phyloP scores from a whole-genome alignment of 1,140 invertebrate species.

The Condylostylus longicornis region DNA sequence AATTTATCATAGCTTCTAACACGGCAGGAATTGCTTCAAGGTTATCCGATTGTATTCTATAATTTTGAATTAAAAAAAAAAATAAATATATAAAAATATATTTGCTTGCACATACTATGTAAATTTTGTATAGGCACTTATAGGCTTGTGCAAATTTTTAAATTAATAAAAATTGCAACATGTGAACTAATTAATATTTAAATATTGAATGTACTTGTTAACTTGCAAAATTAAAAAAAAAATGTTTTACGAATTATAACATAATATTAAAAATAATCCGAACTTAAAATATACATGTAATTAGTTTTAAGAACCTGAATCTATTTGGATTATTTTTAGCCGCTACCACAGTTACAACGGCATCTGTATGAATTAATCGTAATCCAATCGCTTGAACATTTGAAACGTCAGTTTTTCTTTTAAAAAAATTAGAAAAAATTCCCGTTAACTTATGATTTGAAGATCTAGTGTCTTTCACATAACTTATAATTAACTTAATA shows the following conservation, averaged over 20 bases:
- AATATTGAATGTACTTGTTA: no score
- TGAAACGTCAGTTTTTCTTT: slow-evolving; percentile 16
- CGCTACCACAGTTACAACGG: slow-evolving; percentile 22
- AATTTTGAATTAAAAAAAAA: no score
- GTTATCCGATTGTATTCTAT: slow-evolving; percentile 26
- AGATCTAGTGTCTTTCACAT: no score
- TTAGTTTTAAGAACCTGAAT: slow-evolving; percentile 12
- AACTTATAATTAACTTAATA: slow-evolving; percentile 26
- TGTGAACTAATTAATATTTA: no score
- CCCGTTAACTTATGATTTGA: no score
- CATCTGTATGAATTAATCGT: slow-evolving; percentile 19
- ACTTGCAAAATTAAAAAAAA: no score
- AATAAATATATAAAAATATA: no score
- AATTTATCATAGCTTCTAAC: slow-evolving; percentile 14
- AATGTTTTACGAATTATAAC: not conserved
- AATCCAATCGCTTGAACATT: slow-evolving; percentile 21
- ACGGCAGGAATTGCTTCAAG: slow-evolving; percentile 24
- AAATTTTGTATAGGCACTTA: no score
- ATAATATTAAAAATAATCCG: not conserved
- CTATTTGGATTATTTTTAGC: slow-evolving; percentile 30
- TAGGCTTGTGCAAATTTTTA: no score
- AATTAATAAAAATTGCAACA: no score
- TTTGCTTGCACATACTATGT: no score
- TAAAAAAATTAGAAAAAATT: slow-evolving; percentile 23
- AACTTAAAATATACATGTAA: not conserved